Evolutionary conservation across 2,113 vertebrate genomes (phyloP).

Genomic region (Ctenodactylus gundi): DNA sequence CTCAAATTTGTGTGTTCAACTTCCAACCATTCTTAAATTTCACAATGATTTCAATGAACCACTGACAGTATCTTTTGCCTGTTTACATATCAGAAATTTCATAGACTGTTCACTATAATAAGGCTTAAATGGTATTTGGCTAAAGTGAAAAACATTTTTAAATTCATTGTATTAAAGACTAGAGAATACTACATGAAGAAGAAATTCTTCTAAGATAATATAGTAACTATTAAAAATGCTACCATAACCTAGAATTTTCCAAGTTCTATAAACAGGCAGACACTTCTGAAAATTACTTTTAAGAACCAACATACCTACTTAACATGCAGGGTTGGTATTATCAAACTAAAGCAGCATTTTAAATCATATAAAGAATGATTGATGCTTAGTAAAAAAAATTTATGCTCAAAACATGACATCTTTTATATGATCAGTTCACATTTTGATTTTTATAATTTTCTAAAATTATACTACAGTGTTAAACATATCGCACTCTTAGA

Average conservation of each 20-base stretch:
- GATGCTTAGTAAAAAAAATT: not conserved
- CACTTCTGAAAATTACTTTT: not conserved
- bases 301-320: not conserved
- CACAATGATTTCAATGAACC: not conserved
- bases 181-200: not conserved
- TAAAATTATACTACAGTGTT: not conserved
- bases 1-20: constrained; percentile 31
- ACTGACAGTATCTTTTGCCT: constrained; percentile 20
- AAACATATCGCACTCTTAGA: not conserved
- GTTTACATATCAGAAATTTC: constrained; percentile 2
- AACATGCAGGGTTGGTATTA: not conserved
- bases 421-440: not conserved
- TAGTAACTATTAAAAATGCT: not conserved
- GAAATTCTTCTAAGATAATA: not conserved
- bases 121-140: not conserved
- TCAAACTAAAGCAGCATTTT: not conserved
- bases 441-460: not conserved
- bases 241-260: constrained; percentile 29
- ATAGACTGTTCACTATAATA: not conserved
- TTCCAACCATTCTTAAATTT: constrained; percentile 37
- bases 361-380: constrained; percentile 1
- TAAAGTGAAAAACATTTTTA: not conserved
- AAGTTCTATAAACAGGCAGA: not conserved
- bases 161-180: not conserved
- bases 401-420: not conserved